Evolutionary conservation across 2,888 invertebrate genomes (phyloP).

Genomic region (Antheraea assamensis): DNA sequence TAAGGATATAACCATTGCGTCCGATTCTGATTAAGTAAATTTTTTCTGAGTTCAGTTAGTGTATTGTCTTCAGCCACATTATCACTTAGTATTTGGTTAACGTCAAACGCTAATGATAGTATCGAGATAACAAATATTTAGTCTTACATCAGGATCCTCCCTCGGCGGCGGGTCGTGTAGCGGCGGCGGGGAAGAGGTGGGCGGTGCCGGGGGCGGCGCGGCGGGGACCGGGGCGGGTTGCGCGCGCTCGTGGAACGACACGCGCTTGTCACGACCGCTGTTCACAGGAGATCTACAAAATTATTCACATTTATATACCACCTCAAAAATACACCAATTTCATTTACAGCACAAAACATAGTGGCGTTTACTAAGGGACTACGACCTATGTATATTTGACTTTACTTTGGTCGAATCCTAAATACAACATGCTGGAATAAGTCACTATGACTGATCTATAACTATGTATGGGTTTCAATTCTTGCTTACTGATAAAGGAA

Average conservation of each 20-base stretch:
- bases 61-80: no score
- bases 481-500: not conserved
- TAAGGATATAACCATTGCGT: no score
- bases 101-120: no score
- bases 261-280: slow-evolving; percentile 83
- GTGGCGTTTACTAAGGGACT: not conserved
- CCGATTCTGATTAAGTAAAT: no score
- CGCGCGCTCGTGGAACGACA: slow-evolving; percentile 88
- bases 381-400: not conserved
- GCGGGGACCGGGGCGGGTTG: slow-evolving; percentile 39
- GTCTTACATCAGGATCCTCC: slow-evolving; percentile 92
- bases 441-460: not conserved
- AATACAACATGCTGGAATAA: not conserved
- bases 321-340: not conserved
- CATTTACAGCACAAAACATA: no score
- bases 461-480: not conserved
- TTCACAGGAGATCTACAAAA: slow-evolving; percentile 56
- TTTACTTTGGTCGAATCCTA: not conserved
- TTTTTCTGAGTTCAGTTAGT: no score
- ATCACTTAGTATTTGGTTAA: no score
- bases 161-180: slow-evolving; percentile 50
- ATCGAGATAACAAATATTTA: no score
- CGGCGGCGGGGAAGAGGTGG: slow-evolving; percentile 48
- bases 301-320: not conserved
- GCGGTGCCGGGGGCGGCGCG: slow-evolving; percentile 40